Evolutionary conservation across 37 sponge, comb jelly and placozoan genomes (phyloP).

Genomic region (Amphimedon queenslandica): DNA sequence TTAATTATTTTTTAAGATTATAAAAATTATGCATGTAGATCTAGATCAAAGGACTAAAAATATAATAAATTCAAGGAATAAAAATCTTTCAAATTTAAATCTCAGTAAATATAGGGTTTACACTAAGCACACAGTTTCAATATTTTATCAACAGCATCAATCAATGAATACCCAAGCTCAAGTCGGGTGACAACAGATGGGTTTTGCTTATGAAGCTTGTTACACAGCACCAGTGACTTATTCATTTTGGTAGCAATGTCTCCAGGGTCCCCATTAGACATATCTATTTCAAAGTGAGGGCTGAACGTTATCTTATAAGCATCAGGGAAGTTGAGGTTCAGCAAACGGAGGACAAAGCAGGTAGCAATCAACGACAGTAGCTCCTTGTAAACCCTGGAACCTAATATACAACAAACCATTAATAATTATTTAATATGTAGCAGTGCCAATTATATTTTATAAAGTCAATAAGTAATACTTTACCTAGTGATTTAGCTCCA

Average conservation of each 20-base stretch:
- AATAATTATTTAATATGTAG: too few relatives aligned
- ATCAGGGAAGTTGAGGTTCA: constrained; percentile 7
- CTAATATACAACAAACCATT: constrained; percentile 1
- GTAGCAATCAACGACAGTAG: constrained; percentile 32
- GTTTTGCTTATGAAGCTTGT: constrained; percentile 23
- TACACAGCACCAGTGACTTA: constrained; percentile 34
- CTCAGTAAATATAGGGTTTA: too few relatives aligned
- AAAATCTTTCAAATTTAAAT: too few relatives aligned
- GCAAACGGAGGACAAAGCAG: constrained; percentile 27
- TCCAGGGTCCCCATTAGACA: background rate
- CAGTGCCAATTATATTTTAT: background rate
- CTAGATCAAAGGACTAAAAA: too few relatives aligned
- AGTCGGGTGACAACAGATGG: constrained; percentile 44
- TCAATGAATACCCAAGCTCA: constrained; percentile 45
- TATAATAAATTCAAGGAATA: too few relatives aligned
- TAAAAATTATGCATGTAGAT: too few relatives aligned
- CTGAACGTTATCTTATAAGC: too few relatives aligned
- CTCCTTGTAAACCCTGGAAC: constrained; percentile 7
- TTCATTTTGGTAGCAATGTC: background rate
- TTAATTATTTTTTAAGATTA: too few relatives aligned
- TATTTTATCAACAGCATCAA: background rate
- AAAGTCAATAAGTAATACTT: background rate
- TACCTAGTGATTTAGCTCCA: constrained; percentile 68
- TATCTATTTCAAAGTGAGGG: background rate
- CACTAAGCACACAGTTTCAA: background rate